Evolutionary conservation across 2,113 vertebrate species (phyloP).

Genomic region (Cygnus buccinator): DNA sequence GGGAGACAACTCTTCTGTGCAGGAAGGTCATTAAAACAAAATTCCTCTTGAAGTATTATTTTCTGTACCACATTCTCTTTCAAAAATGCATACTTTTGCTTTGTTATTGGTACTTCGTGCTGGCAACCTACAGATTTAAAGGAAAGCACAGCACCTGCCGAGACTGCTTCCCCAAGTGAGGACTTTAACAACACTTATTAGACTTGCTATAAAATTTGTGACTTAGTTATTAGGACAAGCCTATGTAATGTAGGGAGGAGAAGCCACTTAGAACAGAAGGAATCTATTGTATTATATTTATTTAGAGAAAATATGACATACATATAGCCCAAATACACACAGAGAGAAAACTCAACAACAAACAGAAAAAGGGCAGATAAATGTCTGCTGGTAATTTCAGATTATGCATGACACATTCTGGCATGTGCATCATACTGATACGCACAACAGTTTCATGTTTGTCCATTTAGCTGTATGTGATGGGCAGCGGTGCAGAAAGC

Average conservation of each 20-base stretch:
- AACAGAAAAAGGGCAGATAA: neutral
- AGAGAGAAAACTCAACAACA: neutral
- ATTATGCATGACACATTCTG: neutral
- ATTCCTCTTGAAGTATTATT: neutral
- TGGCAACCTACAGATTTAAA: neutral
- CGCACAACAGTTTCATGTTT: neutral
- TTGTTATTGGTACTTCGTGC: neutral
- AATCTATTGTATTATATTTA: neutral
- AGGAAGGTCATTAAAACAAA: neutral
- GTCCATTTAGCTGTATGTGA: neutral
- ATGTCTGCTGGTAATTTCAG: neutral
- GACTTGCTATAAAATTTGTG: neutral
- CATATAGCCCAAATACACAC: neutral
- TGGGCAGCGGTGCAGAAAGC: constrained; percentile 10
- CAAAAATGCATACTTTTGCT: neutral
- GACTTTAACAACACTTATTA: constrained; percentile 1
- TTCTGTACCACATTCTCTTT: neutral
- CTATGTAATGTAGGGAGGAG: neutral
- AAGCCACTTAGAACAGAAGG: constrained; percentile 7
- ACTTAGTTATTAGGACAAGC: neutral
- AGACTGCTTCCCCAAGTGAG: neutral
- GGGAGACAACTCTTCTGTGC: neutral
- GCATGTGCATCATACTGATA: neutral
- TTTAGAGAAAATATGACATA: neutral
- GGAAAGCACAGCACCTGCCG: neutral